These are phyloP conservation scores for Hirtodrosophila alboralis DNA, from an alignment of 2,888 invertebrate species.

Conservation along the genomic window DNA sequence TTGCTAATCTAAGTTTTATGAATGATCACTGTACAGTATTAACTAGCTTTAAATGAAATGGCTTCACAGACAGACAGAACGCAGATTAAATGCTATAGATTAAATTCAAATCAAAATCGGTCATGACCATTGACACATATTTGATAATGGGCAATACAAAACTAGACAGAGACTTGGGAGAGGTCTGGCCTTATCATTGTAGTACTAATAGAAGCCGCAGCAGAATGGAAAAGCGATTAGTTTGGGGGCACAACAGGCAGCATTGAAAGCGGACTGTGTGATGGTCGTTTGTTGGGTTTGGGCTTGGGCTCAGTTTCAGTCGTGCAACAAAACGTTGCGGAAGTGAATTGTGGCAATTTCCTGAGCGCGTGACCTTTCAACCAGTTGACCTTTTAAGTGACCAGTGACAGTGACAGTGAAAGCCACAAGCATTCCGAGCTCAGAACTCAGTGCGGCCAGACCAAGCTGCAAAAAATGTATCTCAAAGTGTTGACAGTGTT, in stretches of 20 bases:
- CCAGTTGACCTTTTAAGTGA: constrained; percentile 21
- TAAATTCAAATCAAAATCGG: constrained; percentile 48
- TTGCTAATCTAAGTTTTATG: too few relatives aligned
- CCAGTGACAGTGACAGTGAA: constrained; percentile 17
- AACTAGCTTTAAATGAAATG: neutral
- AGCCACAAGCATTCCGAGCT: constrained; percentile 36
- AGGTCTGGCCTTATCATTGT: constrained; percentile 36
- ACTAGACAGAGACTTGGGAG: constrained; percentile 11
- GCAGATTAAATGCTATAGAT: constrained; percentile 2
- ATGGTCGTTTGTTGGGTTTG: too few relatives aligned
- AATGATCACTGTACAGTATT: constrained; percentile 13
- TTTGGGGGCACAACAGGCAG: constrained; percentile 32
- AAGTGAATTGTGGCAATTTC: constrained; percentile 40
- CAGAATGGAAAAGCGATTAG: constrained; percentile 61
- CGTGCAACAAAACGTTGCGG: constrained; percentile 45
- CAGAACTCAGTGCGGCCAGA: constrained; percentile 28
- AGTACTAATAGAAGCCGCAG: constrained; percentile 12
- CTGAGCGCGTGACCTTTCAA: constrained; percentile 30
- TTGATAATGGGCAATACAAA: constrained; percentile 39
- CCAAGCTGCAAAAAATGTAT: constrained; percentile 34
- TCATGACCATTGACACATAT: constrained; percentile 71
- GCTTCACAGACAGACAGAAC: neutral
- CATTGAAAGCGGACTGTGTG: constrained; percentile 36
- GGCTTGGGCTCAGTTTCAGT: constrained; percentile 29
- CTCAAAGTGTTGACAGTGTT: constrained; percentile 18